phyloP scores from a whole-genome alignment of 2,888 invertebrate genomes.

The Strigamia maritima region DNA sequence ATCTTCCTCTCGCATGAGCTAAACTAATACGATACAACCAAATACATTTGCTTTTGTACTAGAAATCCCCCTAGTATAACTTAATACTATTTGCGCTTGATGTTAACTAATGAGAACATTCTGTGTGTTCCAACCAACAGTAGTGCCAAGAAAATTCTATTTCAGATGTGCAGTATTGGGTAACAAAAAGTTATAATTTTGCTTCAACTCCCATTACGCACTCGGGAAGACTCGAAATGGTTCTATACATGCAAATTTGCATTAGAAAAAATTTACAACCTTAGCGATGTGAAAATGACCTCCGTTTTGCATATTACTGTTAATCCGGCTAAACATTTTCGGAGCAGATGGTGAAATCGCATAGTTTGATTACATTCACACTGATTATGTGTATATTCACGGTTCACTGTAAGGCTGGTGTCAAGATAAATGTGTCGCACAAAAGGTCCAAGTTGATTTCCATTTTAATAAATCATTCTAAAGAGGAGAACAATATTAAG shows the following conservation, averaged over 20 bases:
- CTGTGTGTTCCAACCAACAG: neutral
- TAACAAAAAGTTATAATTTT: slow-evolving; percentile 20
- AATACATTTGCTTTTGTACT: neutral
- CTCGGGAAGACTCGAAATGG: neutral
- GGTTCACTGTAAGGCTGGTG: neutral
- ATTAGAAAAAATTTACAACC: slow-evolving; percentile 4
- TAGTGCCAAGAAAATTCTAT: slow-evolving; percentile 20
- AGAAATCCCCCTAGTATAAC: neutral
- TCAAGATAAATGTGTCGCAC: neutral
- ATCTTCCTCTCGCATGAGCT: neutral
- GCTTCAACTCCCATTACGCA: neutral
- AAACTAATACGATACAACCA: neutral
- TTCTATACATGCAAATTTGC: neutral
- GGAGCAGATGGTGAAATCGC: slow-evolving; percentile 12
- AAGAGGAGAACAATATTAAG: neutral
- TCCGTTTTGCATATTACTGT: neutral
- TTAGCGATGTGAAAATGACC: neutral
- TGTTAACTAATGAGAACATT: slow-evolving; percentile 13
- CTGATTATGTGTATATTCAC: slow-evolving; percentile 6
- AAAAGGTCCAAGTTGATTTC: slow-evolving; percentile 6
- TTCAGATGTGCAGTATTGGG: neutral
- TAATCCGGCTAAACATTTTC: neutral
- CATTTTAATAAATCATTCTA: slow-evolving; percentile 17
- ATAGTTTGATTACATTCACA: slow-evolving; percentile 15
- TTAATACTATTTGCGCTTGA: slow-evolving; percentile 14